Conservation (phyloP, 2,888 invertebrate genomes). For the Lochmaea capreae region DNA sequence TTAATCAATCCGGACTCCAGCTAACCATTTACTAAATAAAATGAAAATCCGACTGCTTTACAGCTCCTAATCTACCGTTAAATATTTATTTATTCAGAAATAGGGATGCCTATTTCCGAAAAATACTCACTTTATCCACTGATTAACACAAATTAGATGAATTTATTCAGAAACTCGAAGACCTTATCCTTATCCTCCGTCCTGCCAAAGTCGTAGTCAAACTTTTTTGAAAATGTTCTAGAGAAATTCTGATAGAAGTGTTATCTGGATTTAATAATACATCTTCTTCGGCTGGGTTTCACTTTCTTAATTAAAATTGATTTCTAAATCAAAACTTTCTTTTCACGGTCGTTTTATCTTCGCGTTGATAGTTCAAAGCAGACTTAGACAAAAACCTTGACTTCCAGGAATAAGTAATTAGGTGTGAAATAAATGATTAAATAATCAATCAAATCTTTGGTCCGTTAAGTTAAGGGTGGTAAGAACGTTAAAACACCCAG, state of each 20-base stretch:
- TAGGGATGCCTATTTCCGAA: constrained; percentile 15
- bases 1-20: neutral
- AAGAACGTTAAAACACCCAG: no score
- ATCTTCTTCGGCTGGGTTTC: neutral
- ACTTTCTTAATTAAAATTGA: neutral
- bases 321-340: neutral
- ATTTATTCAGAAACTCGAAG: constrained; percentile 28
- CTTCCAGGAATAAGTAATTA: neutral
- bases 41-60: constrained; percentile 11
- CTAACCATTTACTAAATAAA: neutral
- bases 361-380: neutral
- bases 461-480: no score
- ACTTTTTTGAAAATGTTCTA: neutral
- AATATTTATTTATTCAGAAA: constrained; percentile 30
- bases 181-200: constrained; percentile 5
- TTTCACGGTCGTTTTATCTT: neutral
- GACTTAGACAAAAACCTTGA: neutral
- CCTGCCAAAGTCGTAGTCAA: constrained; percentile 3
- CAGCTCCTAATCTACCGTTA: constrained; percentile 22
- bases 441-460: no score
- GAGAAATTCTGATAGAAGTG: neutral
- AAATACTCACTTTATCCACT: constrained; percentile 26
- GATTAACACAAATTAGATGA: constrained; percentile 32
- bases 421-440: neutral
- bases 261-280: constrained; percentile 2